Percentiles rank a stretch among this genome's conserved stretches.
phyloP scores from a whole-genome alignment of 2,888 invertebrate species.

The Melinopterus prodromus region DNA sequence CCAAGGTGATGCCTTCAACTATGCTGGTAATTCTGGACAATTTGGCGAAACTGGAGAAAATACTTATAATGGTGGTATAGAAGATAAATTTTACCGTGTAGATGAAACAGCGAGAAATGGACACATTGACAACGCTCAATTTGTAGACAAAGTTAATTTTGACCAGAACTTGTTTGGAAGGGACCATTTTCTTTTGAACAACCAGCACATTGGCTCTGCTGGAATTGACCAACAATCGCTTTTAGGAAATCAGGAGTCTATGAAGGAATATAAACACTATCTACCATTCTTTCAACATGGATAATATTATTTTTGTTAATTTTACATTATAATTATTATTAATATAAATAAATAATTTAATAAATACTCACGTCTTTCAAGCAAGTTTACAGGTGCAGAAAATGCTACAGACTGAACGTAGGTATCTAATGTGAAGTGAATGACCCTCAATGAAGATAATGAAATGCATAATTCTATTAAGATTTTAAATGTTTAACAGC shows the following conservation, averaged over 20 bases:
- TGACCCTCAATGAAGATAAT: too few species aligned
- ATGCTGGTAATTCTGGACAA: conserved; percentile 63
- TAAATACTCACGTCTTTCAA: background rate
- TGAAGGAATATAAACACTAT: conserved; percentile 50
- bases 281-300: conserved; percentile 17
- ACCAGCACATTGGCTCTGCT: conserved; percentile 63
- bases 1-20: conserved; percentile 65
- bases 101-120: conserved; percentile 65
- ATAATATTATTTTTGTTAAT: background rate
- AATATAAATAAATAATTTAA: background rate
- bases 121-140: conserved; percentile 61
- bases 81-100: conserved; percentile 63
- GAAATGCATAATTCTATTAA: too few species aligned
- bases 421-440: too few species aligned
- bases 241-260: conserved; percentile 65
- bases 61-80: conserved; percentile 65
- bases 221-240: conserved; percentile 65
- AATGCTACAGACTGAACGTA: too few species aligned
- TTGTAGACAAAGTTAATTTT: background rate
- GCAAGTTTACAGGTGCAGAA: too few species aligned
- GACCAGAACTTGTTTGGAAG: conserved; percentile 55
- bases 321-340: background rate
- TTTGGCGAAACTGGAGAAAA: conserved; percentile 64
- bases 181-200: conserved; percentile 48
- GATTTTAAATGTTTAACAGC: too few species aligned